These are phyloP conservation scores for Cheirogaleus major DNA, from an alignment of 2,797 vertebrate genomes.

Conservation along the genomic window DNA sequence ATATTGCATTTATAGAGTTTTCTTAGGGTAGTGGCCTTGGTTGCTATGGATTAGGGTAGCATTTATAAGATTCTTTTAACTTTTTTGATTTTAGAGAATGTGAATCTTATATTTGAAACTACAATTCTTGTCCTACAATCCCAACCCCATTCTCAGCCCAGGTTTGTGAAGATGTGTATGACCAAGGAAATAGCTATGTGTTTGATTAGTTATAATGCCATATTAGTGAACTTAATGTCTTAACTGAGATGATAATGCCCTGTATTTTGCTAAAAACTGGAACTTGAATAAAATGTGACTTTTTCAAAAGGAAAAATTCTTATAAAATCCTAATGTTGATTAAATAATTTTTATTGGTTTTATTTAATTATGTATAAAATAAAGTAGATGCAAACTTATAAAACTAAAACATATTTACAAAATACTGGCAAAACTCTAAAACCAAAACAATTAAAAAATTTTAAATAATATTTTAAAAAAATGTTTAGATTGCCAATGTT, in stretches of 20 bases:
- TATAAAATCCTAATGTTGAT: not conserved
- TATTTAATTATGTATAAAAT: not conserved
- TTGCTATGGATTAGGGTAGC: not conserved
- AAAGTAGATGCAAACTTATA: not conserved
- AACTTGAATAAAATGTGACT: not conserved
- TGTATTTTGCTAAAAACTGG: not conserved
- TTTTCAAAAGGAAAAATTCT: not conserved
- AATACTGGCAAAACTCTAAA: not conserved
- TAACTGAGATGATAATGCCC: not conserved
- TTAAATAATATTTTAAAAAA: not conserved
- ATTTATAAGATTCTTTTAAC: constrained; percentile 24
- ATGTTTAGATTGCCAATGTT: not conserved
- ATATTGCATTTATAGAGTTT: constrained; percentile 48
- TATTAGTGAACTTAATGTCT: not conserved
- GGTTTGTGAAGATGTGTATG: not conserved
- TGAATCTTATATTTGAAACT: constrained; percentile 16
- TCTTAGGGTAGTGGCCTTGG: not conserved
- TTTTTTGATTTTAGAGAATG: constrained; percentile 37
- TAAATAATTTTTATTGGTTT: not conserved
- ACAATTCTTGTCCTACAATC: not conserved
- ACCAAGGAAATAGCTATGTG: not conserved
- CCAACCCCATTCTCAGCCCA: not conserved
- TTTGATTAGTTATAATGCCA: not conserved
- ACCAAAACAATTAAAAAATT: not conserved
- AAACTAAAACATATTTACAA: not conserved